A percentile compares a stretch with the other conserved stretches of the same genome.
Evolutionary conservation across 2,113 vertebrate genomes (phyloP).

Genomic region (Casuarius casuarius): DNA sequence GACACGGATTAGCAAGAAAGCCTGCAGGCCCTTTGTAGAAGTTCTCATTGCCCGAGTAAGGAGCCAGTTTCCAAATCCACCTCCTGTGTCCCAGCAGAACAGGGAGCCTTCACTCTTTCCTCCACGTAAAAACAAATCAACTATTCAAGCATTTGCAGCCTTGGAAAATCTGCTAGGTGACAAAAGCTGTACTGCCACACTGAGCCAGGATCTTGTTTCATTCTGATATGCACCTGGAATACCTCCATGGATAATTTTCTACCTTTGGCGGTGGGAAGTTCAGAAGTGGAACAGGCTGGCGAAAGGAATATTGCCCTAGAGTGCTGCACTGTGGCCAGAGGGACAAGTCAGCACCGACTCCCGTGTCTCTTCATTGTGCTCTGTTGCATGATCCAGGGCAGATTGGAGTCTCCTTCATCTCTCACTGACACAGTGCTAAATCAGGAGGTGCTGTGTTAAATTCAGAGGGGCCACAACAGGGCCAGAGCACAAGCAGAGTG

Average conservation of each 20-base stretch:
- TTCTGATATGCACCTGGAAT: background rate
- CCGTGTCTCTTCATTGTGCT: accelerated
- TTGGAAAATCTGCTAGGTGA: background rate
- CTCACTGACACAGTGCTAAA: background rate
- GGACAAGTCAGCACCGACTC: background rate
- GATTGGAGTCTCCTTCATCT: background rate
- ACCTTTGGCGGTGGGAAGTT: accelerated
- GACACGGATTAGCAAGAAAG: background rate
- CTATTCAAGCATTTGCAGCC: background rate
- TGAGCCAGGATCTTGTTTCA: background rate
- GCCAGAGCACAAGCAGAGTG: accelerated
- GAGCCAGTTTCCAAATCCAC: background rate
- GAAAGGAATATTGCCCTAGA: background rate
- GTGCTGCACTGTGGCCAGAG: background rate
- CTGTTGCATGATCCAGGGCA: background rate
- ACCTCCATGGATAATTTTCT: background rate
- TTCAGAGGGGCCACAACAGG: background rate
- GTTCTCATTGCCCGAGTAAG: background rate
- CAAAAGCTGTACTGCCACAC: background rate
- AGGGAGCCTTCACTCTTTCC: background rate
- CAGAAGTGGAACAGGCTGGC: background rate
- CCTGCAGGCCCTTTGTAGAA: background rate
- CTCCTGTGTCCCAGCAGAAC: background rate
- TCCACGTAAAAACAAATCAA: background rate
- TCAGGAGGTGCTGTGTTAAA: accelerated